phyloP scores from a whole-genome alignment of 1,140 invertebrate genomes.

The Bombyx mori region DNA sequence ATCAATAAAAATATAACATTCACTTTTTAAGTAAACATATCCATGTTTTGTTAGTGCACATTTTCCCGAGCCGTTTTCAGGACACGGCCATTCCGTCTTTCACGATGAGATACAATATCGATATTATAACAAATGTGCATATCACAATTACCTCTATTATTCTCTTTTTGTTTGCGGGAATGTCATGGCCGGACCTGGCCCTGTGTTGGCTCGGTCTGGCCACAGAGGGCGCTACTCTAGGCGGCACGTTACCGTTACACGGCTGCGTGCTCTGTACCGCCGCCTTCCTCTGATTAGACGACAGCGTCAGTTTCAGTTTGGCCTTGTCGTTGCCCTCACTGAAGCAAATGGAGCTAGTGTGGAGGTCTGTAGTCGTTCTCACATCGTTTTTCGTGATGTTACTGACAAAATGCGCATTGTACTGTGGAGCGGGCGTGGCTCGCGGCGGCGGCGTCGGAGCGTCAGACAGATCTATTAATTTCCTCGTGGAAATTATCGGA shows the following conservation, averaged over 20 bases:
- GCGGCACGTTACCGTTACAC: conserved; percentile 32
- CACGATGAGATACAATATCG: conserved; percentile 35
- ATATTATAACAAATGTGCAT: conserved; percentile 56
- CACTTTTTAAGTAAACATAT: conserved; percentile 7
- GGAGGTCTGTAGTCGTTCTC: conserved; percentile 34
- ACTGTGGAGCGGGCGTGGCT: conserved; percentile 20
- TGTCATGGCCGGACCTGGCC: conserved; percentile 13
- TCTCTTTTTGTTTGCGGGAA: conserved; percentile 31
- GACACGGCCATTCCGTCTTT: conserved; percentile 25
- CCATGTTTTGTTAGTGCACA: conserved; percentile 27
- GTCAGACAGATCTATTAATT: conserved; percentile 52
- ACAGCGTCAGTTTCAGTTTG: conserved; percentile 52
- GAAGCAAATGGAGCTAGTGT: conserved; percentile 54
- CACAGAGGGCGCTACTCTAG: conserved; percentile 20
- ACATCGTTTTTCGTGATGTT: conserved; percentile 52
- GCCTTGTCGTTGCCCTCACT: conserved; percentile 48
- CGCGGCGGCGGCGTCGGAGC: conserved; percentile 52
- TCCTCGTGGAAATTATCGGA: conserved; percentile 57
- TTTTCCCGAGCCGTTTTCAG: conserved; percentile 23
- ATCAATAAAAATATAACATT: conserved; percentile 1
- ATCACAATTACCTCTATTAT: conserved; percentile 61
- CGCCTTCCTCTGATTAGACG: conserved; percentile 39
- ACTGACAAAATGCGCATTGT: conserved; percentile 38
- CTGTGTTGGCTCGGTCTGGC: conserved; percentile 20
- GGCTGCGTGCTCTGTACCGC: conserved; percentile 18